Evolutionary conservation across 1,140 invertebrate genomes (phyloP), one percentile per base, ranked within the genome.

Genomic region (Globodera rostochiensis): DNA sequence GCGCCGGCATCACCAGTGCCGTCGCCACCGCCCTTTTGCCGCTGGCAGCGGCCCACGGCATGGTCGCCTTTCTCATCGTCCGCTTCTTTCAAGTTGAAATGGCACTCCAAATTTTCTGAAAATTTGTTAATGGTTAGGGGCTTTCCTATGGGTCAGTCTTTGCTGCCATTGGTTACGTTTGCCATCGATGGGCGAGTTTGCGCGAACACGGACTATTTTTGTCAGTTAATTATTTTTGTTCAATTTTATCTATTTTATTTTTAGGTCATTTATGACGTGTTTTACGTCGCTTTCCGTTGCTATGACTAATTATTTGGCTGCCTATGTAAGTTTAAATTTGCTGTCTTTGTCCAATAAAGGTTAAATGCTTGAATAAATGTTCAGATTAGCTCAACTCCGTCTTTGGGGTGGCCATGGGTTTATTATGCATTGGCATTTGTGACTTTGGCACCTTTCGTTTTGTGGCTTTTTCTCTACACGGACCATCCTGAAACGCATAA

Each of bases 81-180:
- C 25, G 74, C 36, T 67, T 75, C 53, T 7, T 71, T 19, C 69
- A 71, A 47, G 69, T 71, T 45, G 19, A 6, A 21, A 69, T 45
- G 7, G 36, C 7, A 21, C 8, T 8, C 8, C 9, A 4, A 60
- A 15, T 82, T 64, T 46, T 46, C 2, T 57, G 80, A 36, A 9
- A 13, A 50, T 79, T 84, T 46, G 4, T n/a, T 15, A 80, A 80
- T 19, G 70, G 25, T 45, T 66, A 83, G 84, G 82, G 82, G 5
- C 79, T 83, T 45, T 69, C 84, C n/a, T 85, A 81, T 47, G 84
- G 57, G 6, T 21, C 82, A 11, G 86, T 81, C 53, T 83, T 85
- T 82, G 82, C 82, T 36, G 84, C 50, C 9, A 86, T 86, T 47
- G 82, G 84, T 11, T 86, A 67, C 46, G 84, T 83, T 21, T 86